These are phyloP conservation scores for Elanoides forficatus DNA, from an alignment of 2,113 vertebrate genomes.

Conservation along the genomic window DNA sequence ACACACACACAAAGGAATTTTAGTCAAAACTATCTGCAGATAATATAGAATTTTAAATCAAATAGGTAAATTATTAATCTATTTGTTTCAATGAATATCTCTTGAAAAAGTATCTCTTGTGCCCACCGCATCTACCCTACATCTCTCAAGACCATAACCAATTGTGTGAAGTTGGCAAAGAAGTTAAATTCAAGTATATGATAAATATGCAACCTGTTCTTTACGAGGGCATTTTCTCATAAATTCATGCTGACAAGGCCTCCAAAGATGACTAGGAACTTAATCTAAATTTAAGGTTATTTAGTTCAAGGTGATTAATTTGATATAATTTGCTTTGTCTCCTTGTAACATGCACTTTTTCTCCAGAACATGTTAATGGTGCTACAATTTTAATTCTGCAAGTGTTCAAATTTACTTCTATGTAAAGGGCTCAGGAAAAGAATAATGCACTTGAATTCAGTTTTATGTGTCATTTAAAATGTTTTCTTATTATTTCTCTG, in stretches of 20 bases:
- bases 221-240: background rate
- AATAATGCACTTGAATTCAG: background rate
- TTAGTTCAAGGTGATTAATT: background rate
- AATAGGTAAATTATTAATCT: background rate
- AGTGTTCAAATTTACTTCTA: background rate
- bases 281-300: background rate
- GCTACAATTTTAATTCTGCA: background rate
- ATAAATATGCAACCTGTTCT: background rate
- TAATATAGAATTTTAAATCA: background rate
- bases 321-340: background rate
- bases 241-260: background rate
- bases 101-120: background rate
- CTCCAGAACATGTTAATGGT: background rate
- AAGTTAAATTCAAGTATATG: background rate
- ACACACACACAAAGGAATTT: background rate
- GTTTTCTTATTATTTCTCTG: background rate
- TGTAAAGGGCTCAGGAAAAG: background rate
- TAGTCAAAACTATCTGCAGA: constrained; percentile 7
- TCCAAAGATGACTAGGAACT: background rate
- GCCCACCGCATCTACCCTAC: background rate
- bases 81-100: background rate
- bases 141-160: background rate
- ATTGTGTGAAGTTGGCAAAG: background rate
- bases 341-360: background rate
- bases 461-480: background rate